Conservation (phyloP, 2,797 vertebrate genomes). For the Lithobates sylvaticus region DNA sequence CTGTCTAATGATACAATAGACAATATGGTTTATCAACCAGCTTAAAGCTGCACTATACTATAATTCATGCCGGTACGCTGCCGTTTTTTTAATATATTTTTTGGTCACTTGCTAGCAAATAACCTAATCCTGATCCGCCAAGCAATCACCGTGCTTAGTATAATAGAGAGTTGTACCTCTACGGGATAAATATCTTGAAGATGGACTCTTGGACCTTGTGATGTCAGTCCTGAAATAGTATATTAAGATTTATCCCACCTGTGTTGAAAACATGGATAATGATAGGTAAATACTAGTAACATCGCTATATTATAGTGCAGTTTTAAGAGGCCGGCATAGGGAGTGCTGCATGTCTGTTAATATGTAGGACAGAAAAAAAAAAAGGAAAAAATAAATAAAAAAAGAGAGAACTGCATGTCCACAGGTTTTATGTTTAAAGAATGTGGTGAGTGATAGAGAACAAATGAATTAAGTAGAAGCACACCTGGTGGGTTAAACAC, state of each 20-base stretch:
- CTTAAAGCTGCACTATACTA: constrained; percentile 87
- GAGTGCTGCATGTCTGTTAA: constrained; percentile 67
- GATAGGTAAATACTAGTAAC: constrained; percentile 79
- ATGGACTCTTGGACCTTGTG: constrained; percentile 83
- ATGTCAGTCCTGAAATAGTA: constrained; percentile 88
- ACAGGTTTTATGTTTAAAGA: constrained; percentile 67
- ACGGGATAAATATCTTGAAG: constrained; percentile 85
- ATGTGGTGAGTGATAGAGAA: constrained; percentile 64
- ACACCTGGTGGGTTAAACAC: constrained; percentile 99
- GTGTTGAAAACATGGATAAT: constrained; percentile 86
- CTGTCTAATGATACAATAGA: constrained; percentile 10
- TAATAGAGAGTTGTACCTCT: constrained; percentile 85
- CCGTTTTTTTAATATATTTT: neutral
- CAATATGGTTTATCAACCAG: constrained; percentile 61
- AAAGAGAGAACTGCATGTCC: constrained; percentile 59
- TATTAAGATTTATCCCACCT: constrained; percentile 89
- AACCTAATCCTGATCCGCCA: constrained; percentile 20
- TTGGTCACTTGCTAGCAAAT: neutral
- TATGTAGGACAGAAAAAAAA: constrained; percentile 28
- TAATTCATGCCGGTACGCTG: constrained; percentile 68
- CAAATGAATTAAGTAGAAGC: constrained; percentile 85
- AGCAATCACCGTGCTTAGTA: constrained; percentile 73
- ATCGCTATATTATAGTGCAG: constrained; percentile 87
- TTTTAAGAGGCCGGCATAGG: constrained; percentile 80
- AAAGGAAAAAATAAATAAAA: neutral